Base-by-base conservation (phyloP, 2,797 vertebrate genomes). In the Halcyon leucocephala region DNA sequence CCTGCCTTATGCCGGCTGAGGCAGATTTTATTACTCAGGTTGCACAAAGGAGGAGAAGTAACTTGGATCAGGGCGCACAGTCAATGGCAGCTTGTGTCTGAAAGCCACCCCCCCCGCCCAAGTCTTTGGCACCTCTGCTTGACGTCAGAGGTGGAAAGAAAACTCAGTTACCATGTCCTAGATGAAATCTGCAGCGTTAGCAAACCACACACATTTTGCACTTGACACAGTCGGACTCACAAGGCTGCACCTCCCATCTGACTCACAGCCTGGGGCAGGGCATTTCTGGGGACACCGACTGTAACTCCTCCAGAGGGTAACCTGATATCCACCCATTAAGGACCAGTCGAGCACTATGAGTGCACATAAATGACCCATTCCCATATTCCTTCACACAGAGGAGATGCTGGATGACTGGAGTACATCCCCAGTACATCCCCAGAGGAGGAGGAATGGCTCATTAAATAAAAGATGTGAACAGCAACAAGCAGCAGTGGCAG, bases 291-390 rank as follows among this genome's bases (percentile, higher is more conserved):
- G 66, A 78, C 54, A 49, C 12, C 69, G 48, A 39, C 18, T 65
- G 1, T 14, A 82, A 70, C 39, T 67, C 20, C 77, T 61, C 1
- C 54, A 6, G 26, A 9, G 25, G 3, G 5, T 18, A 90, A 85
- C 5, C 41, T 3, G 0, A 44, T 20, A 54, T 5, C 33, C 35
- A 64, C 52, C 7, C 69, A 73, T 55, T 2, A 0, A 46, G 39
- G 61, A 62, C 60, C 20, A 33, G 18, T 8, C 13, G 6, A 81
- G 73, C 37, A 9, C 61, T 24, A 5, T 12, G 61, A 72, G 15
- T 21, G 28, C 58, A 71, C 8, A 4, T 11, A 21, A 88, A 44
- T 7, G 3, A 66, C 12, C 37, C 31, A 26, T 12, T 86, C 22
- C 72, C 6, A 0, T 25, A 26, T 8, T 31, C 57, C 80, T 9